Conservation (phyloP, 2,113 vertebrate species). For the Orycteropus afer region DNA sequence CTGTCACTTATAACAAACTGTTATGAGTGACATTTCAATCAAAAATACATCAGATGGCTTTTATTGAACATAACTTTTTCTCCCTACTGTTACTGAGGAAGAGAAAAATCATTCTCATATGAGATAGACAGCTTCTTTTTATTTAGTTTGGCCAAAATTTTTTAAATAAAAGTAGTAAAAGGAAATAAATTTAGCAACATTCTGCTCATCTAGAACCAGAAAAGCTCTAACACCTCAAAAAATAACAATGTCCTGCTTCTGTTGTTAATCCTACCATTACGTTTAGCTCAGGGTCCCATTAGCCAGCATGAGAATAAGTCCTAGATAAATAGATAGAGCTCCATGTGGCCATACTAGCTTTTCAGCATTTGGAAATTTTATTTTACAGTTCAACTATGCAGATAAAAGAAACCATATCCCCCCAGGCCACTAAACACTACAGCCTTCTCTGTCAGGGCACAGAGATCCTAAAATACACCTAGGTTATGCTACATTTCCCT, state of each 20-base stretch:
- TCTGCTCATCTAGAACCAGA: slow-evolving; percentile 37
- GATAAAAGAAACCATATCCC: background rate
- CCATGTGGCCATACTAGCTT: background rate
- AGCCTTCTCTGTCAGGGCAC: background rate
- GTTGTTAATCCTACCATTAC: background rate
- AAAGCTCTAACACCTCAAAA: slow-evolving; percentile 35
- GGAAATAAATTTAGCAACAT: slow-evolving; percentile 45
- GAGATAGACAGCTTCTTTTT: slow-evolving; percentile 38
- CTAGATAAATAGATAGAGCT: background rate
- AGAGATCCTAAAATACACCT: background rate
- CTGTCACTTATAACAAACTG: background rate
- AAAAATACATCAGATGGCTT: too few relatives aligned
- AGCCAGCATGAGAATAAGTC: background rate
- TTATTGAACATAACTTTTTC: background rate
- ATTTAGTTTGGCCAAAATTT: slow-evolving; percentile 26
- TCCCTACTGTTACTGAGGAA: slow-evolving; percentile 11
- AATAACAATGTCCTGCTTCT: background rate
- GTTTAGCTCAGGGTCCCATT: background rate
- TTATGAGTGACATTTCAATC: slow-evolving; percentile 34
- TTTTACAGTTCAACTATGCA: slow-evolving; percentile 11
- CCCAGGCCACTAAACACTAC: background rate
- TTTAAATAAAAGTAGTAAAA: slow-evolving; percentile 37
- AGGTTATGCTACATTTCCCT: background rate
- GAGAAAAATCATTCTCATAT: slow-evolving; percentile 23
- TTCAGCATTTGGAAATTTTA: background rate